These are phyloP conservation scores for Aphis craccivora DNA, from an alignment of 1,140 invertebrate species.

Conservation along the genomic window DNA sequence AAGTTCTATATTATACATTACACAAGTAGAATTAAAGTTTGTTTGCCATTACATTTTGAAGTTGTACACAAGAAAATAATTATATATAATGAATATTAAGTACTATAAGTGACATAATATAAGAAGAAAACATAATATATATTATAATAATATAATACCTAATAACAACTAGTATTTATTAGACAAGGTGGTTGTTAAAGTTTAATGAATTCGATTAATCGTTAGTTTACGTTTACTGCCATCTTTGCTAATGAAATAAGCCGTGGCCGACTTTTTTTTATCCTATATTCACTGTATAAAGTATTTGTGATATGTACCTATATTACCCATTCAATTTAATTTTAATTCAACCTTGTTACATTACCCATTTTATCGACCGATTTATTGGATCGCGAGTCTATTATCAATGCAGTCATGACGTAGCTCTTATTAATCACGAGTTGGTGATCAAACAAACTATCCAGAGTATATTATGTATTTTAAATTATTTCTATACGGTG, in stretches of 20 bases:
- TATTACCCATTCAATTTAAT: not conserved
- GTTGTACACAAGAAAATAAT: not conserved
- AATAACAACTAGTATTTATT: not conserved
- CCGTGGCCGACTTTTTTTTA: not conserved
- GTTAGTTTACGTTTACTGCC: not conserved
- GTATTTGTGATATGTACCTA: not conserved
- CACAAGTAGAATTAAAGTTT: not conserved
- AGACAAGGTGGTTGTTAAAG: not conserved
- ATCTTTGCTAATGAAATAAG: not conserved
- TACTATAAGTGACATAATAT: not conserved
- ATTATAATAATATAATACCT: not conserved
- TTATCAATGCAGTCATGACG: not conserved
- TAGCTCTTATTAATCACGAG: not conserved
- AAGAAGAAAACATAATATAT: not conserved
- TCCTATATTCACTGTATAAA: not conserved
- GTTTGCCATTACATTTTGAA: not conserved
- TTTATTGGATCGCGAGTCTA: not conserved
- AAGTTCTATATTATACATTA: not conserved
- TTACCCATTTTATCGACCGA: not conserved
- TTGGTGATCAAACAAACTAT: not conserved
- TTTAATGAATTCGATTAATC: not conserved
- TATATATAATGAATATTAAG: not conserved
- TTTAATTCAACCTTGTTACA: not conserved
- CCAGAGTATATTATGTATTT: slow-evolving; percentile 2
- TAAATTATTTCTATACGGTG: not conserved